These are phyloP conservation scores for Margaritifera margaritifera DNA, from an alignment of 2,888 invertebrate genomes.

Conservation along the genomic window DNA sequence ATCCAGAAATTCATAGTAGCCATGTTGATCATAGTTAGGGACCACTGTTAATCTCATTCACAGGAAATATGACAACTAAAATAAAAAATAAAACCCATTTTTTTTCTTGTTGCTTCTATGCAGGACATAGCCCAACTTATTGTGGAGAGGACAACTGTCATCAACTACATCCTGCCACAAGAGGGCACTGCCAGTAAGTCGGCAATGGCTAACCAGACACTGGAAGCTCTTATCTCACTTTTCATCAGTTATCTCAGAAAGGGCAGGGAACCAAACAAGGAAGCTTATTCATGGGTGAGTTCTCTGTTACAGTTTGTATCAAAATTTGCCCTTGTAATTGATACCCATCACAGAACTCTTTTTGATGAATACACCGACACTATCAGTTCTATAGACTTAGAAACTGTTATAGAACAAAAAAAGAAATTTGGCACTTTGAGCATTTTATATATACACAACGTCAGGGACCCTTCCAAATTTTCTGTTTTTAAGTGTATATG, in stretches of 20 bases:
- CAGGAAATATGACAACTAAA: neutral
- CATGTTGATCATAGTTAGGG: no score
- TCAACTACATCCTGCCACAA: slow-evolving; percentile 83
- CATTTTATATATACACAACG: no score
- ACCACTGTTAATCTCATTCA: no score
- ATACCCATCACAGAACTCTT: neutral
- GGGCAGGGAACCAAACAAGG: slow-evolving; percentile 79
- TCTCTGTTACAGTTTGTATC: neutral
- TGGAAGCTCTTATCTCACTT: slow-evolving; percentile 66
- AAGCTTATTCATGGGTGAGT: slow-evolving; percentile 73
- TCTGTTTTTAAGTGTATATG: no score
- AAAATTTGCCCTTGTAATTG: neutral
- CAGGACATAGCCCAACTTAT: slow-evolving; percentile 91
- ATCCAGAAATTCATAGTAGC: no score
- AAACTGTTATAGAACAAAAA: neutral
- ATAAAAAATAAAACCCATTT: neutral
- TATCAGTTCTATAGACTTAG: no score
- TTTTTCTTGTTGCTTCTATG: slow-evolving; percentile 35
- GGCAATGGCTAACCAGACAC: slow-evolving; percentile 47
- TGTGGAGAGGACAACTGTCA: slow-evolving; percentile 91
- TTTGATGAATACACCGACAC: no score
- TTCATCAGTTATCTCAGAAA: slow-evolving; percentile 71
- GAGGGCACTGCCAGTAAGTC: slow-evolving; percentile 24
- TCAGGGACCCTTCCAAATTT: no score
- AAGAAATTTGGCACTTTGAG: neutral